Conservation (phyloP, 2,113 vertebrate genomes). For the Dromaius novaehollandiae region DNA sequence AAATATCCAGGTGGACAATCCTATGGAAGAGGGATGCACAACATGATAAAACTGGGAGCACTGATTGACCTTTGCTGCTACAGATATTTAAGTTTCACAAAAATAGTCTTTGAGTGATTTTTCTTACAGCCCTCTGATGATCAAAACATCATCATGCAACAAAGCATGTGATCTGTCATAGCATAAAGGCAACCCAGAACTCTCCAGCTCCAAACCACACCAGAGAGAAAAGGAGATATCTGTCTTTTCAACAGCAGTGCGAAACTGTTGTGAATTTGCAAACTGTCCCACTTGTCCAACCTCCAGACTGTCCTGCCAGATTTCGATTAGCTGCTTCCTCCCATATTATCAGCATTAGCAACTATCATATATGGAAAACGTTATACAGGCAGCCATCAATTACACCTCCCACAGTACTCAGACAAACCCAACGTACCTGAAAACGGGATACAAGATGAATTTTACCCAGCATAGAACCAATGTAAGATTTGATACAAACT, state of each 20-base stretch:
- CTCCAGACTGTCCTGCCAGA: neutral
- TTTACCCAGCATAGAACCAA: neutral
- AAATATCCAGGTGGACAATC: accelerated
- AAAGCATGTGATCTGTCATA: neutral
- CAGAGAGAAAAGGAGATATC: neutral
- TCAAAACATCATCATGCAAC: neutral
- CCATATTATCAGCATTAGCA: neutral
- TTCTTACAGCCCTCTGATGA: neutral
- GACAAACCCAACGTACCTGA: neutral
- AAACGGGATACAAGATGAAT: neutral
- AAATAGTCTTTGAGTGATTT: neutral
- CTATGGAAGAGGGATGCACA: neutral
- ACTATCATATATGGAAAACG: neutral
- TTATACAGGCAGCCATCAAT: neutral
- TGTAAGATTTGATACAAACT: neutral
- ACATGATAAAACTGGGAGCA: neutral
- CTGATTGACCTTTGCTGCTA: neutral
- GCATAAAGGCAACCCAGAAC: neutral
- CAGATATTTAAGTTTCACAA: neutral
- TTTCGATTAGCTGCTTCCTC: neutral
- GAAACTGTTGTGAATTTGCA: neutral
- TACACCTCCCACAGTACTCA: neutral
- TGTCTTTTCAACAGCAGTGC: neutral
- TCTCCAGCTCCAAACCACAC: neutral
- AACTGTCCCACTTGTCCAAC: neutral